A percentile compares a stretch with the other conserved stretches of the same genome.
phyloP scores from a whole-genome alignment of 2,113 vertebrate genomes.

The Lucifuga dentata region DNA sequence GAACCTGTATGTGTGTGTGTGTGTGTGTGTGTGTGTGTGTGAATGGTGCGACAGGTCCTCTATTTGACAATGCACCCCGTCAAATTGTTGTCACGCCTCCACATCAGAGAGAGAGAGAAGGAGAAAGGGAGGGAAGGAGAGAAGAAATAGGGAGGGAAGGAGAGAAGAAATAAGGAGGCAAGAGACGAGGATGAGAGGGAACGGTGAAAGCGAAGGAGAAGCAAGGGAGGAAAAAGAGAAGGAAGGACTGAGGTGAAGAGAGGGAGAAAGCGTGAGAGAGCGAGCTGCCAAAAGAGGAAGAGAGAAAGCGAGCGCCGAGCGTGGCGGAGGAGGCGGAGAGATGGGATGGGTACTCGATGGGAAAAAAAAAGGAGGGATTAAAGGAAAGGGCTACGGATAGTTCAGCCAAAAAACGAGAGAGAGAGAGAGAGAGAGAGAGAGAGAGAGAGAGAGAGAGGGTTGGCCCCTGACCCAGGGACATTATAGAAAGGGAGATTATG shows the following conservation, averaged over 20 bases:
- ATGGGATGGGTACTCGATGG: conserved; percentile 61
- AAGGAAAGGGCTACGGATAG: conserved; percentile 56
- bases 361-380: conserved; percentile 73
- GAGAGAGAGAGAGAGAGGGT: conserved; percentile 62
- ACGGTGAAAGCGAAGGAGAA: neutral
- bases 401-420: conserved; percentile 73
- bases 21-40: conserved; percentile 27
- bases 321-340: conserved; percentile 69
- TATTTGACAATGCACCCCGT: conserved; percentile 74
- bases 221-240: conserved; percentile 6
- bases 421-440: conserved; percentile 42
- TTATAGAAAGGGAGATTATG: conserved; percentile 85
- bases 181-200: neutral
- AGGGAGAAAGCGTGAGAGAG: conserved; percentile 28
- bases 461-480: conserved; percentile 84
- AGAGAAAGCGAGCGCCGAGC: conserved; percentile 71
- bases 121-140: conserved; percentile 13
- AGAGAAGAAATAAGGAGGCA: conserved; percentile 1
- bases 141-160: conserved; percentile 15
- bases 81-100: conserved; percentile 76
- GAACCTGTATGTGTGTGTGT: conserved; percentile 55
- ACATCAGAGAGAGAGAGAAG: conserved; percentile 59
- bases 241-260: neutral
- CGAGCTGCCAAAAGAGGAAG: conserved; percentile 38
- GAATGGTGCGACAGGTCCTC: conserved; percentile 70